Evolutionary conservation across 1,140 invertebrate genomes (phyloP).

Genomic region (Bombus breviceps): DNA sequence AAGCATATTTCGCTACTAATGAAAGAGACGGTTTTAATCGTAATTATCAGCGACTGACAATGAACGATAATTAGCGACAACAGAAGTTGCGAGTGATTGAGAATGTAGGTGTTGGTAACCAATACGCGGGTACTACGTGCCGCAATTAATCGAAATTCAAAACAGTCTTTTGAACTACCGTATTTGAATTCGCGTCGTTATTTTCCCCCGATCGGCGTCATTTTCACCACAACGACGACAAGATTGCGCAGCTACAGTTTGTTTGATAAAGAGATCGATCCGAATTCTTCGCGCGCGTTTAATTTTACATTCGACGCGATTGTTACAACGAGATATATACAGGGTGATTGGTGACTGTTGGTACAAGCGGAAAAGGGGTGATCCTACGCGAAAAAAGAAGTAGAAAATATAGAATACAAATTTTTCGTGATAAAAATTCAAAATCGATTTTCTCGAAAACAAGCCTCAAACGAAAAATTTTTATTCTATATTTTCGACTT

Average conservation of each 20-base stretch:
- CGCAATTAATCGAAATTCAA: slow-evolving; percentile 40
- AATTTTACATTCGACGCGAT: too few species aligned
- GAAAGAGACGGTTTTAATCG: slow-evolving; percentile 9
- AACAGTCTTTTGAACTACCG: slow-evolving; percentile 18
- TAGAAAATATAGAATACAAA: too few species aligned
- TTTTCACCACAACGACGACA: background rate
- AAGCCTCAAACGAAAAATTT: too few species aligned
- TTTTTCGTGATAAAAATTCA: too few species aligned
- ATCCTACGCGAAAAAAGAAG: too few species aligned
- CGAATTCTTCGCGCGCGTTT: too few species aligned
- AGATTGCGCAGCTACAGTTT: background rate
- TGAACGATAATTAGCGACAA: slow-evolving; percentile 31
- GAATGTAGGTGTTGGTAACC: background rate
- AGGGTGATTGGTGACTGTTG: too few species aligned
- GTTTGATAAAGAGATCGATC: too few species aligned
- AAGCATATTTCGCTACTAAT: slow-evolving; percentile 6
- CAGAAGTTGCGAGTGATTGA: slow-evolving; percentile 25
- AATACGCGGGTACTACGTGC: background rate
- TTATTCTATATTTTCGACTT: too few species aligned
- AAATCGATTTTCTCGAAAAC: too few species aligned
- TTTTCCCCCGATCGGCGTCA: background rate
- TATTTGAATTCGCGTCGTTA: background rate
- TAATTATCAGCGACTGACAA: slow-evolving; percentile 23
- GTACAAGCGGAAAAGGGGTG: too few species aligned
- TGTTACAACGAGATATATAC: too few species aligned